A percentile compares a stretch with the other conserved stretches of the same genome.
Conservation (phyloP, 2,888 invertebrate species). For the Catocala fraxini region DNA sequence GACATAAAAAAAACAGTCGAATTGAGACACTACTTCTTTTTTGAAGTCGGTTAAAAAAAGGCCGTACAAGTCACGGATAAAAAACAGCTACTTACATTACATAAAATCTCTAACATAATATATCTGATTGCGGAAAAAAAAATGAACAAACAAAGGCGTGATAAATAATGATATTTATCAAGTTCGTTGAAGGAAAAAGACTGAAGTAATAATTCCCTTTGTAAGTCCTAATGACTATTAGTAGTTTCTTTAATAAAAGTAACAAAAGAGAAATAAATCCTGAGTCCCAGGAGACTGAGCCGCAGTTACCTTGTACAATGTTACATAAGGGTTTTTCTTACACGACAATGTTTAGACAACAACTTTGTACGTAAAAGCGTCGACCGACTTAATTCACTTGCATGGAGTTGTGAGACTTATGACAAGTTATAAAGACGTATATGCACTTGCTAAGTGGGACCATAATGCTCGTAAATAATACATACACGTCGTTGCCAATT, state of each 20-base stretch:
- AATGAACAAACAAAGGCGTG: background rate
- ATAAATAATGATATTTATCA: conserved; percentile 13
- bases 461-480: no score
- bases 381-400: background rate
- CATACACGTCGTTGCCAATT: no score
- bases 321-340: conserved; percentile 38
- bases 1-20: no score
- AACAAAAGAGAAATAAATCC: conserved; percentile 60
- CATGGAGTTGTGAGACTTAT: background rate
- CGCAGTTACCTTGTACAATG: conserved; percentile 33
- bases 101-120: no score
- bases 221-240: conserved; percentile 57
- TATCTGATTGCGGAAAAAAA: background rate
- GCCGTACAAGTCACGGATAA: no score
- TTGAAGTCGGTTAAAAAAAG: no score
- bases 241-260: conserved; percentile 55
- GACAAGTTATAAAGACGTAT: no score
- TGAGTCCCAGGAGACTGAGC: conserved; percentile 31
- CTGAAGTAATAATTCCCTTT: conserved; percentile 38
- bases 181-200: conserved; percentile 7
- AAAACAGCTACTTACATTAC: no score
- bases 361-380: conserved; percentile 17
- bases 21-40: no score
- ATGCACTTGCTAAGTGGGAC: no score
- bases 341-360: conserved; percentile 33